Evolutionary conservation across 2,113 vertebrate species (phyloP), one percentile per base, ranked within the genome.

Genomic region (Takifugu flavidus): DNA sequence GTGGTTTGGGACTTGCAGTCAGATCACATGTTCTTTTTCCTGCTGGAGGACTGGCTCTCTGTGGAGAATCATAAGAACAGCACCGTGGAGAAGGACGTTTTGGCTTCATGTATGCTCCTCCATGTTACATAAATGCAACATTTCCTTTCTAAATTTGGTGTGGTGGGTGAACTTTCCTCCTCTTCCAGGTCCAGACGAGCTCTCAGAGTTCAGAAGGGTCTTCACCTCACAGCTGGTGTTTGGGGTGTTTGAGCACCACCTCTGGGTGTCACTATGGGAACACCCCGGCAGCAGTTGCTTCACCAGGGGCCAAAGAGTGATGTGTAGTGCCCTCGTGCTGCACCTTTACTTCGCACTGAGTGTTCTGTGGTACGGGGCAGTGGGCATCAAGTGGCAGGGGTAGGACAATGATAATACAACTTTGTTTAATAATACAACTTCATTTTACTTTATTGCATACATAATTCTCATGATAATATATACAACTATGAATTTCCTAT

Each of bases 1-100:
- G 84, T 90, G 53, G 89, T 93, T 14, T 92, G 91, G 90, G 90
- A 93, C 82, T 81, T 75, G 63, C 88, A 89, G 83, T 91, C 91
- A 1, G 89, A 92, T 54, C 82, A 84, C 74, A 86, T 93, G 82
- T 93, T 91, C 82, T 92, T 91, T 85, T 93, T 93, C 74, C 47
- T 92, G 74, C 77, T 92, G 65, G 89, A 91, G 1, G 91, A 93
- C 65, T 93, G 92, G 92, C 87, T 93, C 5, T 92, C 92, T n/a
- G 90, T 93, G 59, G 91, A 92, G 69, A 91, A 92, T 25, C 80
- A 86, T 20, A 90, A 62, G 65, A 91, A 89, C 27, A 83, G 86
- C 8, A 81, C 87, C n/a, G 87, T 93, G 77, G 90, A 93, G 75
- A 93, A 86, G 71, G 89, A 91, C 34, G 74, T 92, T 29, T 79